Evolutionary conservation across 2,888 invertebrate genomes (phyloP).

Genomic region (Tachina fera): DNA sequence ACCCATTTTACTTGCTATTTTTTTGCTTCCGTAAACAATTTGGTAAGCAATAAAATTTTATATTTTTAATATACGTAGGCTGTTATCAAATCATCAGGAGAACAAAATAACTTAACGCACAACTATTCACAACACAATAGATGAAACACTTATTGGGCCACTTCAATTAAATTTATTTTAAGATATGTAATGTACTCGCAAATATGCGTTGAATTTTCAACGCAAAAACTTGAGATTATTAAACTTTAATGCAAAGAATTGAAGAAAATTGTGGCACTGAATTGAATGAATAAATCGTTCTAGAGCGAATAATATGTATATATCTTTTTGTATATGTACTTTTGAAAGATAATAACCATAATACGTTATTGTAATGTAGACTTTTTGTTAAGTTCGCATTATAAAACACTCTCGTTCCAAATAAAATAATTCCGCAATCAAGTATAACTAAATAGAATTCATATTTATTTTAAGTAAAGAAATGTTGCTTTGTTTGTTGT

Average conservation of each 20-base stretch:
- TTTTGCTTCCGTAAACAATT: constrained; percentile 5
- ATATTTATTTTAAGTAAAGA: neutral
- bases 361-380: neutral
- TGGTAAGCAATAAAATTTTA: neutral
- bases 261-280: constrained; percentile 6
- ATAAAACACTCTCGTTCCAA: constrained; percentile 12
- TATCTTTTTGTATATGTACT: constrained; percentile 11
- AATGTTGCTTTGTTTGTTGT: constrained; percentile 36
- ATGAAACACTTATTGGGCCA: constrained; percentile 28
- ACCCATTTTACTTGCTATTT: constrained; percentile 64
- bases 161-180: constrained; percentile 37
- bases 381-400: neutral
- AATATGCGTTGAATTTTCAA: constrained; percentile 21
- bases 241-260: constrained; percentile 36
- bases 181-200: neutral
- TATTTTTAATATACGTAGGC: neutral
- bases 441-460: constrained; percentile 12
- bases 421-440: constrained; percentile 17
- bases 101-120: constrained; percentile 38
- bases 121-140: constrained; percentile 46
- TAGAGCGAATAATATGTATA: neutral
- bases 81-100: constrained; percentile 21
- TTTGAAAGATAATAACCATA: constrained; percentile 26
- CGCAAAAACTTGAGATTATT: constrained; percentile 39
- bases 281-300: constrained; percentile 18